Evolutionary conservation across 2,113 vertebrate species (phyloP), one percentile per base, ranked within the genome.

Genomic region (Tetraodon nigroviridis): DNA sequence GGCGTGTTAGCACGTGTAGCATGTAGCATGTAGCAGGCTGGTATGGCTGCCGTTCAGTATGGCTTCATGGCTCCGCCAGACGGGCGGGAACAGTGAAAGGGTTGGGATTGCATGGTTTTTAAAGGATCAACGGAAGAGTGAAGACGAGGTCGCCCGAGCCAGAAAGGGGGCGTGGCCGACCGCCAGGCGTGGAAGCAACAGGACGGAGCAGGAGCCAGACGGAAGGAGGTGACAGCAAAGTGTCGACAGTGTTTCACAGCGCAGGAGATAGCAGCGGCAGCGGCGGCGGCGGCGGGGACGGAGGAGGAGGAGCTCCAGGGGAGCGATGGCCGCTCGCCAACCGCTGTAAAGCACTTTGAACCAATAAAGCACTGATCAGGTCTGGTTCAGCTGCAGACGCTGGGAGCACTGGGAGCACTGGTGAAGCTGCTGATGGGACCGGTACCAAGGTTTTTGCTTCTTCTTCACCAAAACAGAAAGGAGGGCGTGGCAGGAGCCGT

Each of bases 321-420:
- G 37, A 61, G 47, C 61, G 76, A 63, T 73, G 60, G 2, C 69
- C 29, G 58, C 64, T 51, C 10, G 61, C 40, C 18, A 41, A 40
- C 15, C 19, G 19, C 15, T 61, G 71, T 85, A 88, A 89, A 90
- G 84, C 87, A 87, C 87, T 89, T 87, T 74, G 72, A 84, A 84
- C 68, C 82, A 62, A 63, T 87, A 86, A 89, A 70, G 84, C 83
- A 84, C 83, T 68, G 63, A 67, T 79, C 24, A 14, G 8, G 41
- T 62, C 58, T 60, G 58, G 27, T 67, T 66, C 50, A 44, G 29
- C 29, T 4, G 37, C 57, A 48, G 51, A 61, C 51, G 47, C 46
- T 5, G 44, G 64, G 29, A 32, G 29, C 6, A 32, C 29, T 37
- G 32, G 32, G 11, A 12, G 24, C 2, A 27, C 24, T 27, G 24